phyloP scores from a whole-genome alignment of 2,888 invertebrate genomes.

The Drosophila multiciliata region DNA sequence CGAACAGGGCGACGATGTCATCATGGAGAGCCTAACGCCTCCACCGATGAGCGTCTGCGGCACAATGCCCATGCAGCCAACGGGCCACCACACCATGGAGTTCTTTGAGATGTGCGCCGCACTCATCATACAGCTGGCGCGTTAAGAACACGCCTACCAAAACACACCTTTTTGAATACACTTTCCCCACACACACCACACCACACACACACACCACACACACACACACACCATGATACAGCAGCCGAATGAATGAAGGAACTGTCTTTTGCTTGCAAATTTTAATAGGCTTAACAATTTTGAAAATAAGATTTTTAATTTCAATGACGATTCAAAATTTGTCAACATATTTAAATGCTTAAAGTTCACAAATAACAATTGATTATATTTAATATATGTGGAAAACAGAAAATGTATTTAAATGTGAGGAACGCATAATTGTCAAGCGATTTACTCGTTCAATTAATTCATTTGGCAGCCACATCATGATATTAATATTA shows the following conservation, averaged over 20 bases:
- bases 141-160: constrained; percentile 85
- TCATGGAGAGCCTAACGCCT: constrained; percentile 85
- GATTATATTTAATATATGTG: background rate
- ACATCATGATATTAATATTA: constrained; percentile 7
- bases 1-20: constrained; percentile 86
- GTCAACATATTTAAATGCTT: no score
- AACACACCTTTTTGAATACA: background rate
- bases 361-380: background rate
- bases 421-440: background rate
- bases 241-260: constrained; percentile 12
- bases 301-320: background rate
- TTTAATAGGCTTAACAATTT: background rate
- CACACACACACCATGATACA: constrained; percentile 1
- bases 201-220: background rate
- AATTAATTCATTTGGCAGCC: constrained; percentile 10
- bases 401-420: no score
- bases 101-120: constrained; percentile 99
- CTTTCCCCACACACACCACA: background rate
- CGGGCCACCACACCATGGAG: constrained; percentile 98
- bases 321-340: background rate
- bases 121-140: constrained; percentile 98
- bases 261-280: background rate
- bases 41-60: constrained; percentile 77
- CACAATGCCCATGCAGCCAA: constrained; percentile 84
- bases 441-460: background rate